Evolutionary conservation across 1,140 invertebrate species (phyloP).

Genomic region (Zaprionus davidi): DNA sequence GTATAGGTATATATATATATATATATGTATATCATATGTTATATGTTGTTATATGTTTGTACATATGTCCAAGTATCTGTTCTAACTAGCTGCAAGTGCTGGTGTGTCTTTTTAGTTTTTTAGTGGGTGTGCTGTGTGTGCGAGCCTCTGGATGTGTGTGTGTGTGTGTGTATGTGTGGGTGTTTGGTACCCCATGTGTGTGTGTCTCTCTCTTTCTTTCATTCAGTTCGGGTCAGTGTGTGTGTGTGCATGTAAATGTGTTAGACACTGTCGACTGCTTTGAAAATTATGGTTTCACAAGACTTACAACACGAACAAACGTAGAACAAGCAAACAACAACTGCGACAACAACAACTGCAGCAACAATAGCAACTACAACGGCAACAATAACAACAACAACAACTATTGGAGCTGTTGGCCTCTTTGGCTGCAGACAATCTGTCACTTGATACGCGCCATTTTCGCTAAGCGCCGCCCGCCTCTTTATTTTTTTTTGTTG

Average conservation of each 20-base stretch:
- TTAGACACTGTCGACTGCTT: constrained; percentile 31
- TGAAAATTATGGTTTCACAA: constrained; percentile 76
- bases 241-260: constrained; percentile 18
- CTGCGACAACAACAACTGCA: constrained; percentile 24
- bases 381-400: constrained; percentile 10
- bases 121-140: background rate
- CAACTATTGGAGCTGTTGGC: constrained; percentile 46
- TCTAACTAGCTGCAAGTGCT: background rate
- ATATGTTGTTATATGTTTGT: background rate
- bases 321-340: background rate
- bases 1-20: no score
- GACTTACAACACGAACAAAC: constrained; percentile 25
- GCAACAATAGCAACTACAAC: constrained; percentile 5
- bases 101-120: background rate
- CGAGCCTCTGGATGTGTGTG: background rate
- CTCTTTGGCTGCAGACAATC: constrained; percentile 81
- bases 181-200: no score
- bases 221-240: background rate
- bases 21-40: no score
- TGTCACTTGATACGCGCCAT: constrained; percentile 75
- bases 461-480: constrained; percentile 42
- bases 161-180: background rate
- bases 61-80: background rate
- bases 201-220: no score
- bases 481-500: background rate